These are phyloP conservation scores for Gymnocypris eckloni DNA, from an alignment of 2,797 vertebrate genomes.

Conservation along the genomic window DNA sequence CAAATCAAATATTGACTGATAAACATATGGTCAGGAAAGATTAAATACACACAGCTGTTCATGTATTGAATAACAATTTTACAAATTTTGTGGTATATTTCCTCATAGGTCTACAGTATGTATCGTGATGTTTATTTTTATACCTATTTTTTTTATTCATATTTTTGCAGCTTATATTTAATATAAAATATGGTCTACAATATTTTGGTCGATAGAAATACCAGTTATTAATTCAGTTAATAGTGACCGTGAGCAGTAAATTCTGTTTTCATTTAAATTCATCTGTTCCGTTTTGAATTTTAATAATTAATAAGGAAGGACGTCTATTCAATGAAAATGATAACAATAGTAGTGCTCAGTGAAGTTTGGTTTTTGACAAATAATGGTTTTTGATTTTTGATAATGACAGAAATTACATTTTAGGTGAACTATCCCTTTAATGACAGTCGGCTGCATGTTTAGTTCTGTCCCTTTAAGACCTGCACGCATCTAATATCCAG, in stretches of 20 bases:
- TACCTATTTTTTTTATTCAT: background rate
- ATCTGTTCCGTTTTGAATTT: background rate
- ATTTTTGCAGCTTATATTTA: background rate
- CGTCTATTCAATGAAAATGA: too few species aligned
- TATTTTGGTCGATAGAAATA: background rate
- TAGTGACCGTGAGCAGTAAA: background rate
- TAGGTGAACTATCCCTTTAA: too few species aligned
- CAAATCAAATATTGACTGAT: background rate
- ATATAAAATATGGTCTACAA: background rate
- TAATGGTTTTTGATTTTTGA: too few species aligned
- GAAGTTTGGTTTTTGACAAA: too few species aligned
- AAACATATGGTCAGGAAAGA: background rate
- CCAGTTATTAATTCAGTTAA: background rate
- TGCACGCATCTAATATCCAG: too few species aligned
- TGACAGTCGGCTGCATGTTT: too few species aligned
- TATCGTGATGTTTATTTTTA: background rate
- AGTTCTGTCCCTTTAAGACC: too few species aligned
- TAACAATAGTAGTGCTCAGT: too few species aligned
- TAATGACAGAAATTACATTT: too few species aligned
- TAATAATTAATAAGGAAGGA: background rate
- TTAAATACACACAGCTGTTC: too few species aligned
- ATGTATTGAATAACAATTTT: background rate
- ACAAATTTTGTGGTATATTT: background rate
- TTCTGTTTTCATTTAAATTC: background rate
- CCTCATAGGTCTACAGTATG: background rate